phyloP scores from a whole-genome alignment of 2,888 invertebrate genomes.

The Dryobota labecula region DNA sequence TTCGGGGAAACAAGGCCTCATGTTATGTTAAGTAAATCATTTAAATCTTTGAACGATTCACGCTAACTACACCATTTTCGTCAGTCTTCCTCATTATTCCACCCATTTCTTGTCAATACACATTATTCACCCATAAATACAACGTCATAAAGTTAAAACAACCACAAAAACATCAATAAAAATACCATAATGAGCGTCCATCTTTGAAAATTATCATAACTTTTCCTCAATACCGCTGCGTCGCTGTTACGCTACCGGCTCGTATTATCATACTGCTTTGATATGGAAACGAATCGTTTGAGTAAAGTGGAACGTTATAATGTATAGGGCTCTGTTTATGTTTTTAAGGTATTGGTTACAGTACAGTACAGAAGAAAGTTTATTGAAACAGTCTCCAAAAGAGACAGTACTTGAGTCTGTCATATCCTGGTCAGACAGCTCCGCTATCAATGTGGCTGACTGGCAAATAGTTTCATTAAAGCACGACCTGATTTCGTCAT shows the following conservation, averaged over 20 bases:
- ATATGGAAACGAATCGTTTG: constrained; percentile 61
- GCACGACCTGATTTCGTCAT: no score
- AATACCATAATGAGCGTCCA: constrained; percentile 49
- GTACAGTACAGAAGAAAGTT: no score
- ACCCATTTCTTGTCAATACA: background rate
- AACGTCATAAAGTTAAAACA: constrained; percentile 7
- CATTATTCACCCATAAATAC: background rate
- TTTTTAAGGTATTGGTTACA: background rate
- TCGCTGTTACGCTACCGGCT: constrained; percentile 16
- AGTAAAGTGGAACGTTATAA: constrained; percentile 28
- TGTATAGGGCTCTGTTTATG: constrained; percentile 10
- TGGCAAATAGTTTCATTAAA: background rate
- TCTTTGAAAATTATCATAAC: constrained; percentile 53
- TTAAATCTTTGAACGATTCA: background rate
- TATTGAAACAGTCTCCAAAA: background rate
- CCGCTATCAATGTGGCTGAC: background rate
- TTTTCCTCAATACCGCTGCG: constrained; percentile 33
- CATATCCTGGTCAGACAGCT: no score
- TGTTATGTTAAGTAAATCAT: background rate
- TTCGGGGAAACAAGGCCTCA: no score
- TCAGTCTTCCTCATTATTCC: background rate
- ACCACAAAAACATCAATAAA: constrained; percentile 14
- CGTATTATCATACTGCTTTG: constrained; percentile 68
- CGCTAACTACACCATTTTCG: background rate
- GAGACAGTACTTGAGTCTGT: no score